Percentiles rank a stretch among this genome's conserved stretches.
Evolutionary conservation across 2,888 invertebrate species (phyloP).

Genomic region (Calliopum simillimum): DNA sequence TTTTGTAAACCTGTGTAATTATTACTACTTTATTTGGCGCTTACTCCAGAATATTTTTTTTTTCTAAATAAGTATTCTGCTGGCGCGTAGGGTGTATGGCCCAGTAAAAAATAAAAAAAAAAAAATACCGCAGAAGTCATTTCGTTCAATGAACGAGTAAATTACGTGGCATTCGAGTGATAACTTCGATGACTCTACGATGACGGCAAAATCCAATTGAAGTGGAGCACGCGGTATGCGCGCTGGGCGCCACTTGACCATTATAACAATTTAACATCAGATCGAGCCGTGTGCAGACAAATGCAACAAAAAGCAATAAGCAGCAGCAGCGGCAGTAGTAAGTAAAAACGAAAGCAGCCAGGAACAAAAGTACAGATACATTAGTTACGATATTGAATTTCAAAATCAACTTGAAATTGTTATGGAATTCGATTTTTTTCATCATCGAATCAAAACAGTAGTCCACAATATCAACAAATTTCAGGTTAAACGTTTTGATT

Average conservation of each 20-base stretch:
- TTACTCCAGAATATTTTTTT: too few species aligned
- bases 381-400: constrained; percentile 15
- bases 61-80: too few species aligned
- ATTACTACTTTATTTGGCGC: too few species aligned
- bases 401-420: constrained; percentile 8
- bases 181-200: constrained; percentile 4
- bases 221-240: constrained; percentile 19
- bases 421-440: not conserved
- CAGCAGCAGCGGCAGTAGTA: not conserved
- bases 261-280: constrained; percentile 50
- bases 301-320: not conserved
- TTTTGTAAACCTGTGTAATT: too few species aligned
- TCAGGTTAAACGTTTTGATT: constrained; percentile 51
- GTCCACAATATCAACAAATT: constrained; percentile 46
- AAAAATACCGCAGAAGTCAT: constrained; percentile 30
- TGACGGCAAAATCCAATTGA: constrained; percentile 38
- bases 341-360: not conserved
- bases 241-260: constrained; percentile 47
- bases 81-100: too few species aligned
- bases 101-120: too few species aligned
- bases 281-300: constrained; percentile 38
- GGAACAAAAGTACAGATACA: not conserved
- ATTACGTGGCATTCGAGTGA: constrained; percentile 12
- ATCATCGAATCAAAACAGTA: constrained; percentile 42
- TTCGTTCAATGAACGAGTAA: constrained; percentile 19